Base-by-base conservation (phyloP, 2,888 invertebrate species). In the Drosophila diplacantha region DNA sequence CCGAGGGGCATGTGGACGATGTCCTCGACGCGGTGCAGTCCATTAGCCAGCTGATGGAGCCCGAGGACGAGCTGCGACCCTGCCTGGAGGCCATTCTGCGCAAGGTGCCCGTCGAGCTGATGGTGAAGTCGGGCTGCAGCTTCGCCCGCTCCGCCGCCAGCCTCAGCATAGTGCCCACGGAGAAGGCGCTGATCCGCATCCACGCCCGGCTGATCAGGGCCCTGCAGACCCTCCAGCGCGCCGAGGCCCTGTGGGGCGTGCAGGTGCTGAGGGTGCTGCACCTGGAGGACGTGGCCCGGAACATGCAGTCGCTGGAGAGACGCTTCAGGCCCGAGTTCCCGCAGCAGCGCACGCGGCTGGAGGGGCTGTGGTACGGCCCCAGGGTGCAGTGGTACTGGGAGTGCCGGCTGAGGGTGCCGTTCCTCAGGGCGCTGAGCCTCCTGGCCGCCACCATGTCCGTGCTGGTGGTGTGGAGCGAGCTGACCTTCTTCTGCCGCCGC, bases 391-490 rank as follows among this genome's bases (percentile, higher is more conserved):
- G 98, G 98, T 97, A 97, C 88, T 98, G 98, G 97, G 95, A 96
- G 86, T 98, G 98, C 87, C 86, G 94, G 58, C 73, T 96, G 16
- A 92, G 93, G 78, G 92, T 93, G 51, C 95, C 95, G 83, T 91
- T 94, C 64, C 90, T 95, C 75, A 94, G 94, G 86, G 85, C 91
- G 0, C 88, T 94, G 73, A 93, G 96, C 3, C 89, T 95, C 26
- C 75, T 92, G 11, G 92, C 95, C 0, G 93, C 93, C 3, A 88
- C 93, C 37, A 91, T 99, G 88, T 98, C 98, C 0, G 89, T 94
- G 22, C 93, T 95, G 85, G 97, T 99, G 32, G 96, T 99, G 16
- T 98, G 99, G 98, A 99, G 98, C 0, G 99, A 99, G 90, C 93
- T 99, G 83, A 97, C 99, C 1, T 99, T 99, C 90, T 99, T 99